Evolutionary conservation across 2,797 vertebrate genomes (phyloP).

Genomic region (Siniperca undulata): DNA sequence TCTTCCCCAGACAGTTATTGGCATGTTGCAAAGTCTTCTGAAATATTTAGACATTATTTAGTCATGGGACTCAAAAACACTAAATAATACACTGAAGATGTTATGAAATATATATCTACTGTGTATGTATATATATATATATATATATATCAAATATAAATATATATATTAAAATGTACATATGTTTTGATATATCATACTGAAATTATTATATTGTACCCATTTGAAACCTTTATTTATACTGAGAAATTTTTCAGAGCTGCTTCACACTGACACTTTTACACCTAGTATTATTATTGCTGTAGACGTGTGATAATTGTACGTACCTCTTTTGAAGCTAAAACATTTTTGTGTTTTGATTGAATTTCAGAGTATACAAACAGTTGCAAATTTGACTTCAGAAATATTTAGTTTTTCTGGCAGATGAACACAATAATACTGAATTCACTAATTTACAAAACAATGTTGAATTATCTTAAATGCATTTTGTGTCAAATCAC

Average conservation of each 20-base stretch:
- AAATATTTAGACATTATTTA: slow-evolving; percentile 1
- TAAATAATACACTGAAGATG: neutral
- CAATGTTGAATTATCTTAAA: neutral
- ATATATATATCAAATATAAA: too few relatives aligned
- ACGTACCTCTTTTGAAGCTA: neutral
- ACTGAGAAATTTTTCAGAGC: neutral
- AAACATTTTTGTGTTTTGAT: neutral
- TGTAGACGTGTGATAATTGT: neutral
- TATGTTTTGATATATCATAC: neutral
- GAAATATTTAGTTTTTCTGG: neutral
- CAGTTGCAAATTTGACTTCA: neutral
- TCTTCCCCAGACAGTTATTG: neutral
- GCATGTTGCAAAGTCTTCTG: neutral
- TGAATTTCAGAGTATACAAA: neutral
- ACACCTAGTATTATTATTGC: neutral
- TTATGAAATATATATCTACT: neutral
- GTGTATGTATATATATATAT: too few relatives aligned
- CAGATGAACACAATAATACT: neutral
- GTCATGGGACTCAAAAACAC: neutral
- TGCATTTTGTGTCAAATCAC: neutral
- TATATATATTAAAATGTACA: neutral
- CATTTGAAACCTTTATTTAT: neutral
- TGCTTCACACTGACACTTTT: neutral
- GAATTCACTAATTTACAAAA: neutral
- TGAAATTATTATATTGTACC: neutral